These are phyloP conservation scores for Endotricha flammealis DNA, from an alignment of 2,888 invertebrate genomes.

Conservation along the genomic window DNA sequence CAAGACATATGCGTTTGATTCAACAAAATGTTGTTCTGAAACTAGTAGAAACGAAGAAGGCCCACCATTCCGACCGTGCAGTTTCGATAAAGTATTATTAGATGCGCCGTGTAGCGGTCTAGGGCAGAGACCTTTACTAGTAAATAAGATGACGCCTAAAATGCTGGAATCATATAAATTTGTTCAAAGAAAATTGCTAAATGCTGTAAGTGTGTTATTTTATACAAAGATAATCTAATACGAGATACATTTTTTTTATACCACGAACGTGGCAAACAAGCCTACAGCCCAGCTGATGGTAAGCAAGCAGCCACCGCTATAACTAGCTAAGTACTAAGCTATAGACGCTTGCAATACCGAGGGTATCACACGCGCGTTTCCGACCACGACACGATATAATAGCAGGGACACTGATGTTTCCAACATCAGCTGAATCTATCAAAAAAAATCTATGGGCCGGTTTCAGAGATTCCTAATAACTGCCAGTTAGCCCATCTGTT, in stretches of 20 bases:
- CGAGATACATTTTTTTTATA: no score
- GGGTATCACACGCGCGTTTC: no score
- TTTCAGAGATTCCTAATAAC: no score
- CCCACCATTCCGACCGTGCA: slow-evolving; percentile 82
- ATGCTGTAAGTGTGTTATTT: slow-evolving; percentile 38
- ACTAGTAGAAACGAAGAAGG: slow-evolving; percentile 36
- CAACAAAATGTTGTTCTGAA: slow-evolving; percentile 79
- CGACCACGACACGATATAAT: no score
- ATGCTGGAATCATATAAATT: slow-evolving; percentile 86
- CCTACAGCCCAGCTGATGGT: no score
- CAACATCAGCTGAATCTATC: no score
- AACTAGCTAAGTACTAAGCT: no score
- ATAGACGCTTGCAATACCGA: no score
- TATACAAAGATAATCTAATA: background rate
- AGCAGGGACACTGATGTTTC: no score
- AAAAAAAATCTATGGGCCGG: no score
- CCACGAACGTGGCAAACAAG: slow-evolving; percentile 4
- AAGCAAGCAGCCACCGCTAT: no score
- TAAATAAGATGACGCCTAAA: slow-evolving; percentile 79
- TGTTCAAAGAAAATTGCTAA: slow-evolving; percentile 86
- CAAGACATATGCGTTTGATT: slow-evolving; percentile 81
- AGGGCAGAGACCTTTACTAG: slow-evolving; percentile 88
- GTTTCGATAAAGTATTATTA: slow-evolving; percentile 88
- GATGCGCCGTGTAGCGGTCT: slow-evolving; percentile 94
- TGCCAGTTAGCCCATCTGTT: no score